Conservation (phyloP, 2,888 invertebrate genomes). For the Cybosia mesomella region DNA sequence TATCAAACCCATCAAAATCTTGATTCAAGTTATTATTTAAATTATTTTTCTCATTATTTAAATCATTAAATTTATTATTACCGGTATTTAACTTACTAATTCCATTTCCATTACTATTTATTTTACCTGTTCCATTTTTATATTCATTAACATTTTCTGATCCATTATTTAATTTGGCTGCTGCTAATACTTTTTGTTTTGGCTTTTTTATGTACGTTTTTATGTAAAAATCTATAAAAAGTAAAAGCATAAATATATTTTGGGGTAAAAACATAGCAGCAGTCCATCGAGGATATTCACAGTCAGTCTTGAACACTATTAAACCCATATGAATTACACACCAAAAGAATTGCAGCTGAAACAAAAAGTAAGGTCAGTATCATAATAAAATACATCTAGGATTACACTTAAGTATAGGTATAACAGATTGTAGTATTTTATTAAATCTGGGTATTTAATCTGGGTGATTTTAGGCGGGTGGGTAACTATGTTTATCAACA, state of each 20-base stretch:
- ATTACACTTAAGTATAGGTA: neutral
- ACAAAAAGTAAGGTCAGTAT: slow-evolving; percentile 36
- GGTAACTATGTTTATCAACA: no score
- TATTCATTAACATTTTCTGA: neutral
- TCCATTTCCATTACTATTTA: neutral
- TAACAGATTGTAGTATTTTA: neutral
- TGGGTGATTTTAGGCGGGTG: no score
- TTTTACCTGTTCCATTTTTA: neutral
- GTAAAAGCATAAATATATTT: slow-evolving; percentile 88
- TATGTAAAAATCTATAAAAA: slow-evolving; percentile 90
- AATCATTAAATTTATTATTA: neutral
- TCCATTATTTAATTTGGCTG: neutral
- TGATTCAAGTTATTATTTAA: neutral
- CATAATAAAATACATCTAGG: neutral
- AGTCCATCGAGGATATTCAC: slow-evolving; percentile 86
- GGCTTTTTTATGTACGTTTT: slow-evolving; percentile 85
- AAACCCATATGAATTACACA: slow-evolving; percentile 84
- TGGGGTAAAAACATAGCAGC: slow-evolving; percentile 87
- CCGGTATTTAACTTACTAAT: neutral
- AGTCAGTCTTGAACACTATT: slow-evolving; percentile 81
- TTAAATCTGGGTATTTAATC: neutral
- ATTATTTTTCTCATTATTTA: neutral
- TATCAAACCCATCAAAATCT: neutral
- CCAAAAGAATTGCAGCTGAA: slow-evolving; percentile 88
- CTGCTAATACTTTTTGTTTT: slow-evolving; percentile 23